Evolutionary conservation across 2,797 vertebrate genomes (phyloP), one percentile per base, ranked within the genome.

Genomic region (Meriones psammophilus): DNA sequence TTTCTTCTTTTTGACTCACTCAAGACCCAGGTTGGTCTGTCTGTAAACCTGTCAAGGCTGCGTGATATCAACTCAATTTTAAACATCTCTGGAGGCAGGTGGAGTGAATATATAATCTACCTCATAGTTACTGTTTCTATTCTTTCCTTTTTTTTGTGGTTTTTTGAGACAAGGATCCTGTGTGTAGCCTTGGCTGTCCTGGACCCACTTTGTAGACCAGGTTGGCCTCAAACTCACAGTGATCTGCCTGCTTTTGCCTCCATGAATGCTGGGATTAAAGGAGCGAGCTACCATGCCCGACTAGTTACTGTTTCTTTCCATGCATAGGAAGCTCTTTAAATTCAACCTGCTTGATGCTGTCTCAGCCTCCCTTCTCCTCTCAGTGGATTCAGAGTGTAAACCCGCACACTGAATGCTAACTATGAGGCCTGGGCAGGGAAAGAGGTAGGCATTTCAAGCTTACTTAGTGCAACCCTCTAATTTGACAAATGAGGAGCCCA

Each of bases 401-500:
- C 22, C 22, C 28, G 54, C 4, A 91, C 74, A 84, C 83, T 92
- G 80, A 89, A 60, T 76, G 86, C 77, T 76, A 94, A 68, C 50
- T 60, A 68, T 73, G 80, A 88, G 66, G 80, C 46, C 50, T 86
- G 87, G 77, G 89, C 77, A 22, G 5, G 46, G 74, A 93, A 92
- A 90, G 62, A 89, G 42, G 74, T 84, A 95, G 81, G 80, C 39
- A 88, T 86, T 86, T 83, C 18, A 46, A 85, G 60, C 71, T 80
- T 46, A 73, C 76, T 94, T 91, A 88, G 74, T 84, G 30, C 84
- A 77, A 4, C 62, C 76, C 76, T 95, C 91, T 96, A 92, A 97
- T 95, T 94, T 89, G 85, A 83, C n/a, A 83, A 97, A 94, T n/a
- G 62, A 96, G 87, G 71, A 91, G 76, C 88, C 58, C 76, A 85